Conservation (phyloP, 2,113 vertebrate species). For the Myotis lucifugus region DNA sequence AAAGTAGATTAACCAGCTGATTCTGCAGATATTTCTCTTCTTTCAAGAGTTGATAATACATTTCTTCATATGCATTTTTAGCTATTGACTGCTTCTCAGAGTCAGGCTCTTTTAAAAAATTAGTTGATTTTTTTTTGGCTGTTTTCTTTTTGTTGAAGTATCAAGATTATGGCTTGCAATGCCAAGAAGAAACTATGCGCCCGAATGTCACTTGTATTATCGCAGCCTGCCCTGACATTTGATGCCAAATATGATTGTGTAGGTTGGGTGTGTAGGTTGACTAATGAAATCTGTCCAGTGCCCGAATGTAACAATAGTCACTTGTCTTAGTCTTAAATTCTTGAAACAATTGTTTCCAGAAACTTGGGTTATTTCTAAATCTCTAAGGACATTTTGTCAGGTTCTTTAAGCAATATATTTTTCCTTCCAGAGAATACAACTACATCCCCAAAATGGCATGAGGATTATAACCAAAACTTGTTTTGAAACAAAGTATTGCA, state of each 20-base stretch:
- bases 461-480: not conserved
- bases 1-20: not conserved
- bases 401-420: not conserved
- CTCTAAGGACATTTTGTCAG: not conserved
- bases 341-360: not conserved
- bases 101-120: not conserved
- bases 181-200: not conserved
- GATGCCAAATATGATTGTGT: not conserved
- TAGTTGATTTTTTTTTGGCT: not conserved
- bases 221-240: slow-evolving; percentile 21
- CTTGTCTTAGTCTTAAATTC: not conserved
- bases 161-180: not conserved
- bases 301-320: not conserved
- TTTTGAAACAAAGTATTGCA: not conserved
- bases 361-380: slow-evolving; percentile 21
- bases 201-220: not conserved
- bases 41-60: not conserved
- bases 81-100: not conserved
- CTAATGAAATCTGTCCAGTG: slow-evolving; percentile 27
- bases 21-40: not conserved
- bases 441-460: not conserved
- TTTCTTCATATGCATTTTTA: slow-evolving; percentile 1
- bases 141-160: not conserved
- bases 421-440: not conserved
- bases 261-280: not conserved